phyloP scores from a whole-genome alignment of 2,888 invertebrate genomes.

The Drosophila birchii region DNA sequence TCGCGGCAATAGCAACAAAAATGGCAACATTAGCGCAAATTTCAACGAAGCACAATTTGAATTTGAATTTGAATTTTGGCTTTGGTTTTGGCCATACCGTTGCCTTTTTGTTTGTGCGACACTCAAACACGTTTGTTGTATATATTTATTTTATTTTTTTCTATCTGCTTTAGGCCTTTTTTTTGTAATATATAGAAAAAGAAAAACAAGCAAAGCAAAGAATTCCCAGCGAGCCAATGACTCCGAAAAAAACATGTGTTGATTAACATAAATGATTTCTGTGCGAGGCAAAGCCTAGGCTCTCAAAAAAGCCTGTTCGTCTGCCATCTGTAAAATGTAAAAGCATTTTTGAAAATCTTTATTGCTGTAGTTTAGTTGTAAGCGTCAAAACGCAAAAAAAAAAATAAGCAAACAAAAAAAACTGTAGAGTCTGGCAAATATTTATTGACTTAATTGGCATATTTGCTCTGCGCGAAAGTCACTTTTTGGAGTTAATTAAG shows the following conservation, averaged over 20 bases:
- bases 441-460: constrained; percentile 72
- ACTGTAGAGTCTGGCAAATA: constrained; percentile 61
- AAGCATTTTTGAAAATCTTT: constrained; percentile 64
- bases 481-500: constrained; percentile 36
- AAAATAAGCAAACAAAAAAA: neutral
- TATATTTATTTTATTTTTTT: constrained; percentile 73
- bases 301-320: constrained; percentile 24
- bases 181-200: constrained; percentile 46
- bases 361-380: constrained; percentile 48
- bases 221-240: constrained; percentile 69
- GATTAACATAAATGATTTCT: constrained; percentile 80
- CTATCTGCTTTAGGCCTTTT: constrained; percentile 55
- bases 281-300: constrained; percentile 45
- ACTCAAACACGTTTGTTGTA: constrained; percentile 72
- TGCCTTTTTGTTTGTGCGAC: constrained; percentile 37
- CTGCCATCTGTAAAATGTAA: constrained; percentile 54
- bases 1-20: constrained; percentile 63
- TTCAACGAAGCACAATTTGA: constrained; percentile 71
- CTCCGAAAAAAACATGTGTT: constrained; percentile 72
- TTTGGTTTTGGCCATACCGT: constrained; percentile 55
- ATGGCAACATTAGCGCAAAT: constrained; percentile 80
- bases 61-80: constrained; percentile 73
- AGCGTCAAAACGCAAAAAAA: constrained; percentile 66
- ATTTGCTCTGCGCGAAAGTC: constrained; percentile 51
- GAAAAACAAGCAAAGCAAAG: constrained; percentile 24